Evolutionary conservation across 2,113 vertebrate species (phyloP).

Genomic region (crab-eating macaque (Macaca fascicularis)): DNA sequence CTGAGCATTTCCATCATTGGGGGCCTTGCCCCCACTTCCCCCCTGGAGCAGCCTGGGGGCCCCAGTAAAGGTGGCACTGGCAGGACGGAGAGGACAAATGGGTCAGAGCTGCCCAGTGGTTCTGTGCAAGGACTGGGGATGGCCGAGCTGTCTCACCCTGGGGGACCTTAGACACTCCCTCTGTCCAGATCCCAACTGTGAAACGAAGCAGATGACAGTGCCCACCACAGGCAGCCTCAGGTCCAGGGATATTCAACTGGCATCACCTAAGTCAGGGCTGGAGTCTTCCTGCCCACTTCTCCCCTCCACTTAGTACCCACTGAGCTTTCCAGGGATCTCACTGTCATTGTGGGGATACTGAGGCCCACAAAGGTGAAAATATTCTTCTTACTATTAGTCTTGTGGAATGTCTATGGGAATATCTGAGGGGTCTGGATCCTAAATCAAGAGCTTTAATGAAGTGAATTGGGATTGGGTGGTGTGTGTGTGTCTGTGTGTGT

Average conservation of each 20-base stretch:
- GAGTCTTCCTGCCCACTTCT: background rate
- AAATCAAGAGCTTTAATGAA: background rate
- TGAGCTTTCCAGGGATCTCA: background rate
- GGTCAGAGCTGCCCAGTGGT: background rate
- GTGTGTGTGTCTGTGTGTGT: background rate
- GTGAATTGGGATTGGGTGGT: background rate
- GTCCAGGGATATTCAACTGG: too few species aligned
- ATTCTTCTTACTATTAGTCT: constrained; percentile 29
- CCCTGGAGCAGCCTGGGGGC: background rate
- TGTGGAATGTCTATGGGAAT: background rate
- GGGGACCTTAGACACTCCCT: background rate
- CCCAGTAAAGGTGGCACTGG: background rate
- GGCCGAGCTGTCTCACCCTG: background rate
- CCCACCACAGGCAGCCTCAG: background rate
- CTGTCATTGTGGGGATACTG: background rate
- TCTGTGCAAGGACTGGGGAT: background rate
- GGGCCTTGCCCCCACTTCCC: background rate
- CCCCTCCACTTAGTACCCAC: background rate
- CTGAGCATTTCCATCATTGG: background rate
- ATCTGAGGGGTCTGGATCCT: background rate
- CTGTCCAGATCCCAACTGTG: background rate
- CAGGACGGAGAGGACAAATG: background rate
- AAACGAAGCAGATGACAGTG: background rate
- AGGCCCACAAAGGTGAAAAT: background rate
- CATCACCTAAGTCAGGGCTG: background rate